phyloP scores from a whole-genome alignment of 2,797 vertebrate species.

The Philypnodon macrostomus region DNA sequence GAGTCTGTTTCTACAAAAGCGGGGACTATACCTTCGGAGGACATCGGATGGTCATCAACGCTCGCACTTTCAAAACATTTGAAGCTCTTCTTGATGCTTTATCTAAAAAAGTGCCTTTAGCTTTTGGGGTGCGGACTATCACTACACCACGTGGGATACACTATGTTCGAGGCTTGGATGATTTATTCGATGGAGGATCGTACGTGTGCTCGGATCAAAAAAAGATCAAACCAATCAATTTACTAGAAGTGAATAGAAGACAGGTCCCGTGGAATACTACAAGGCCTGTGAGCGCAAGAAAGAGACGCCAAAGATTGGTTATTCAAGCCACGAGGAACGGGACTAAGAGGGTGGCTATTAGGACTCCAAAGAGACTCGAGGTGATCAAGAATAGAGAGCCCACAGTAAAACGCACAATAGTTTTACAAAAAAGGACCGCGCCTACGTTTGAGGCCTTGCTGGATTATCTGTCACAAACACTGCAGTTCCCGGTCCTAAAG shows the following conservation, averaged over 20 bases:
- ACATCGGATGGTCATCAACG: conserved; percentile 87
- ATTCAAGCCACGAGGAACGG: conserved; percentile 50
- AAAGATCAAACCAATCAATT: conserved; percentile 88
- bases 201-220: conserved; percentile 92
- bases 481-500: conserved; percentile 87
- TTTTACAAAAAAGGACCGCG: conserved; percentile 83
- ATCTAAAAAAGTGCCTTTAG: conserved; percentile 89
- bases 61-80: conserved; percentile 91
- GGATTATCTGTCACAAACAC: conserved; percentile 84
- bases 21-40: conserved; percentile 90
- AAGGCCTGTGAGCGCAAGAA: conserved; percentile 56
- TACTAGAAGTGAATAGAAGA: conserved; percentile 79
- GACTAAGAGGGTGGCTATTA: conserved; percentile 53
- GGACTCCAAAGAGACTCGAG: conserved; percentile 80
- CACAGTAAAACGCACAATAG: conserved; percentile 66
- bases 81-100: conserved; percentile 90
- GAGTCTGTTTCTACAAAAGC: conserved; percentile 94
- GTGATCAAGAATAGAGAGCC: conserved; percentile 90
- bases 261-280: conserved; percentile 88
- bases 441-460: conserved; percentile 87
- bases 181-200: conserved; percentile 89
- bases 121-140: conserved; percentile 94
- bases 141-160: conserved; percentile 88
- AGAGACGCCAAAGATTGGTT: conserved; percentile 39
- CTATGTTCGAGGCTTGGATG: conserved; percentile 80